Percentiles rank a stretch among this genome's conserved stretches.
Conservation (phyloP, 2,113 vertebrate genomes). For the Percopsis transmontana region DNA sequence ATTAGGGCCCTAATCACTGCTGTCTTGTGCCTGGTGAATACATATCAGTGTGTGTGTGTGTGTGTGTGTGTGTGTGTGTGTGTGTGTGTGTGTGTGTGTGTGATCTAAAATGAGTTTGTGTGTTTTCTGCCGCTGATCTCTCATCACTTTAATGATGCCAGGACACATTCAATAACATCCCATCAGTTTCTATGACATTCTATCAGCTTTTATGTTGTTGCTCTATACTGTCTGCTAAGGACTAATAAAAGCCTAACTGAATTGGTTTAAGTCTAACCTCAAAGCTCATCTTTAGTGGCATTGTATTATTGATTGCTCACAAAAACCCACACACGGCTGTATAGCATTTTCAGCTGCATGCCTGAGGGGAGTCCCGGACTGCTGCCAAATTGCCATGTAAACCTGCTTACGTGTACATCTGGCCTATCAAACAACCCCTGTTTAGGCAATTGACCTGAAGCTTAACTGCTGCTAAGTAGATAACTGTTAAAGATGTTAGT, state of each 20-base stretch:
- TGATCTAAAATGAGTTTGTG: background rate
- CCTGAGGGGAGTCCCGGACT: too few species aligned
- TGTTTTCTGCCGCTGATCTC: slow-evolving; percentile 31
- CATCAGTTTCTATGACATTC: slow-evolving; percentile 47
- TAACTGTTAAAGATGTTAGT: too few species aligned
- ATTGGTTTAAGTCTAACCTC: slow-evolving; percentile 17
- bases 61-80: background rate
- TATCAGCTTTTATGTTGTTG: slow-evolving; percentile 23
- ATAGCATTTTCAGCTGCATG: too few species aligned
- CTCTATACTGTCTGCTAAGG: slow-evolving; percentile 33
- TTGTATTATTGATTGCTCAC: background rate
- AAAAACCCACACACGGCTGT: too few species aligned
- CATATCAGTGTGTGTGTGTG: slow-evolving; percentile 38
- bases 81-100: slow-evolving; percentile 7
- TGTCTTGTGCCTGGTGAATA: slow-evolving; percentile 63
- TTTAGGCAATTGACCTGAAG: too few species aligned
- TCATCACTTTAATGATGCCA: slow-evolving; percentile 36
- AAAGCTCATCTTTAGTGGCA: slow-evolving; percentile 5
- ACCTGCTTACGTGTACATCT: too few species aligned
- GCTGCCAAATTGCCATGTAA: too few species aligned
- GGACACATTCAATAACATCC: slow-evolving; percentile 45
- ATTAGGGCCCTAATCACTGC: slow-evolving; percentile 64
- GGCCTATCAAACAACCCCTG: too few species aligned
- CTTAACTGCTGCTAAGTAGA: too few species aligned
- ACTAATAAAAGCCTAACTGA: slow-evolving; percentile 22